A percentile compares a stretch with the other conserved stretches of the same genome.
These are phyloP conservation scores for Polyommatus iphigenia DNA, from an alignment of 2,888 invertebrate genomes.

Conservation along the genomic window DNA sequence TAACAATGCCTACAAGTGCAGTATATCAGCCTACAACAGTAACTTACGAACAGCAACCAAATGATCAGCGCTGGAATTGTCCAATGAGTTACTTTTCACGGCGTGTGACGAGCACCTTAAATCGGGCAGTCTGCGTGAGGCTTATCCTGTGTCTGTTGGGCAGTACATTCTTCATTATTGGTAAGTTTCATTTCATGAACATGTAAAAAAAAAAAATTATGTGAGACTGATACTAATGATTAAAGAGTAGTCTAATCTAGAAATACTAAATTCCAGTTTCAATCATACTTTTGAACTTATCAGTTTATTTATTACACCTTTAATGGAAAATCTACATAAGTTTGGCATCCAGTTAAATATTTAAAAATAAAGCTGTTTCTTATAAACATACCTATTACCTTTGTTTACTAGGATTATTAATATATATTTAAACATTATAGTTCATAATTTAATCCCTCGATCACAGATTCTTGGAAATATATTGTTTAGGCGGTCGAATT, in stretches of 20 bases:
- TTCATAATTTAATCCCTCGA: too few relatives aligned
- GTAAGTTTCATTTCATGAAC: slow-evolving; percentile 50
- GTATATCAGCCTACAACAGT: slow-evolving; percentile 90
- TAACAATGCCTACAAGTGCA: slow-evolving; percentile 84
- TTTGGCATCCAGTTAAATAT: too few relatives aligned
- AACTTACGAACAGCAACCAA: slow-evolving; percentile 84
- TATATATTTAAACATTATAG: too few relatives aligned
- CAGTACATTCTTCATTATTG: slow-evolving; percentile 67
- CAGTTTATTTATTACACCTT: too few relatives aligned
- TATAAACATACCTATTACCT: too few relatives aligned
- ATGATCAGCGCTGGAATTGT: slow-evolving; percentile 79
- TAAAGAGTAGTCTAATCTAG: neutral
- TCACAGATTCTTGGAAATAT: too few relatives aligned
- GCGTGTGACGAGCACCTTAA: slow-evolving; percentile 72
- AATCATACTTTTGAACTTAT: neutral
- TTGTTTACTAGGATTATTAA: too few relatives aligned
- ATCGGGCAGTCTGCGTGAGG: slow-evolving; percentile 66
- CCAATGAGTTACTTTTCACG: slow-evolving; percentile 79
- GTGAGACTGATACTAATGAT: neutral
- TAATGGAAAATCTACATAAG: too few relatives aligned
- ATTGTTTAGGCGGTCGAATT: too few relatives aligned
- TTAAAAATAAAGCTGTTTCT: too few relatives aligned
- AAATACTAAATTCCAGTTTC: neutral
- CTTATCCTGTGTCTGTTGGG: slow-evolving; percentile 68
- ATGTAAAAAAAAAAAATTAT: neutral